phyloP scores from a whole-genome alignment of 1,140 invertebrate species.

The Drosophila melanica region DNA sequence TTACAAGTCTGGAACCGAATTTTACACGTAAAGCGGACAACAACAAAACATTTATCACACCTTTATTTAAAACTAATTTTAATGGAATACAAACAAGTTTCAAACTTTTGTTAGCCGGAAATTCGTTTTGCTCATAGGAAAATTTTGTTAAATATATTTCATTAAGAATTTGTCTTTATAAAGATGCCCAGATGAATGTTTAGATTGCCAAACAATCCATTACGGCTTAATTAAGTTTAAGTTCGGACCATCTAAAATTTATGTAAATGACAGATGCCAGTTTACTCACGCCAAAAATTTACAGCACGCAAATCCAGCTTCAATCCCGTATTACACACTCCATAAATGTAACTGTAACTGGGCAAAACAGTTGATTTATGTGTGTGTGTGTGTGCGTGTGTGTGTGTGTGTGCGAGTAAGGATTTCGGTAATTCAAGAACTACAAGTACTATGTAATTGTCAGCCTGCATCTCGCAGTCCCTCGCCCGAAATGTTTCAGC shows the following conservation, averaged over 20 bases:
- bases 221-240: conserved; percentile 1
- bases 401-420: not conserved
- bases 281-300: conserved; percentile 4
- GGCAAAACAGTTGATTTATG: conserved; percentile 60
- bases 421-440: conserved; percentile 16
- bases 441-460: conserved; percentile 6
- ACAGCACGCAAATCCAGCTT: conserved; percentile 1
- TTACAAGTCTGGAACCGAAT: too few species aligned
- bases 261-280: conserved; percentile 15
- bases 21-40: too few species aligned
- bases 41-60: too few species aligned
- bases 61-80: not conserved
- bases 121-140: too few species aligned
- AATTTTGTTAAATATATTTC: too few species aligned
- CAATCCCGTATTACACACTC: conserved; percentile 21
- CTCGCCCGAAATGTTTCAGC: conserved; percentile 11
- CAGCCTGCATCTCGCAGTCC: conserved; percentile 12
- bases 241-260: not conserved
- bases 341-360: conserved; percentile 51
- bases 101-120: too few species aligned
- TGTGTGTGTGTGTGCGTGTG: conserved; percentile 26
- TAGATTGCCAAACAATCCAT: conserved; percentile 5
- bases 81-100: not conserved
- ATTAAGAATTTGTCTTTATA: too few species aligned
- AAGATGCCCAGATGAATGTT: not conserved